A percentile compares a stretch with the other conserved stretches of the same genome.
Conservation (phyloP, 2,797 vertebrate species). For the Mus spretus region DNA sequence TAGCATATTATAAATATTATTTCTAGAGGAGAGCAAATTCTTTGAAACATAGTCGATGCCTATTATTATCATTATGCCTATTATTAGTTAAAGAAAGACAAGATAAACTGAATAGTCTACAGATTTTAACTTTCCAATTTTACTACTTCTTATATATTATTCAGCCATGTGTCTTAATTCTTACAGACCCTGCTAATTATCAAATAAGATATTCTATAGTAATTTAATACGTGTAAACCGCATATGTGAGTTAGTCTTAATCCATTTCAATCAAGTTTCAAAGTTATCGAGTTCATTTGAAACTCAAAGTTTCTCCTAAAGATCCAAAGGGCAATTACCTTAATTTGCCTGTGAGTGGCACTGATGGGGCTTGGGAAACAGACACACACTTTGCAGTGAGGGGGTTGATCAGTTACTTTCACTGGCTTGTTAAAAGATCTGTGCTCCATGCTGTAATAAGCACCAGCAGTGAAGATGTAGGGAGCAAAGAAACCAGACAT, state of each 20-base stretch:
- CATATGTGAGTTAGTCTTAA: not conserved
- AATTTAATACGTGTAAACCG: not conserved
- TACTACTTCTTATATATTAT: constrained; percentile 6
- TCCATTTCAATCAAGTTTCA: not conserved
- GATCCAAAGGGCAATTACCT: not conserved
- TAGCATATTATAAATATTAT: constrained; percentile 48
- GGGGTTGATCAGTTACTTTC: not conserved
- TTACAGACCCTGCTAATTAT: constrained; percentile 35
- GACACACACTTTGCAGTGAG: not conserved
- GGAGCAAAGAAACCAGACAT: not conserved
- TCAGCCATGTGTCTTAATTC: not conserved
- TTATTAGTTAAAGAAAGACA: constrained; percentile 10
- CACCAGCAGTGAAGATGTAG: not conserved
- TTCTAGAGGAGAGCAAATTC: not conserved
- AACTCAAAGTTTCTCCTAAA: not conserved
- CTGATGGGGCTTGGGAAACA: not conserved
- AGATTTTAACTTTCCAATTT: constrained; percentile 29
- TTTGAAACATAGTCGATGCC: constrained; percentile 30
- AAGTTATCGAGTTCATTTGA: not conserved
- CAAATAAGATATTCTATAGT: not conserved
- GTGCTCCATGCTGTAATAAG: not conserved
- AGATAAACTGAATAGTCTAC: constrained; percentile 35
- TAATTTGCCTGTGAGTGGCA: not conserved
- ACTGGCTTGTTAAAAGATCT: constrained; percentile 18
- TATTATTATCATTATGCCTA: not conserved